These are phyloP conservation scores for Melikaiella ostensackeni DNA, from an alignment of 2,888 invertebrate genomes.

Conservation along the genomic window DNA sequence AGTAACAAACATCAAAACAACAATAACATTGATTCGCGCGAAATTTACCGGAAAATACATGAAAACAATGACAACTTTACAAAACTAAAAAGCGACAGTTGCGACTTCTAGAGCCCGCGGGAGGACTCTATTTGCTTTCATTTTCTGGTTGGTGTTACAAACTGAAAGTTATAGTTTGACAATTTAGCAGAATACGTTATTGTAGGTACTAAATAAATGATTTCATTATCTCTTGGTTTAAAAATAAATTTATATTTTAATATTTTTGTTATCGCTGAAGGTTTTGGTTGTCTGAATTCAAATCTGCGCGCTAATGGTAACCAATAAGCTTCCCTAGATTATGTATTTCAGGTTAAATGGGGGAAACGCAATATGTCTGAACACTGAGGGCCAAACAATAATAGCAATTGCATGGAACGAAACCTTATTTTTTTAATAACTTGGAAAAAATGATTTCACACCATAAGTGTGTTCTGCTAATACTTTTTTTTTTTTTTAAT, in stretches of 20 bases:
- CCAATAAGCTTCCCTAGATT: background rate
- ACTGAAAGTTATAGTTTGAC: no score
- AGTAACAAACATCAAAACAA: background rate
- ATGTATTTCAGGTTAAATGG: no score
- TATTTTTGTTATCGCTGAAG: background rate
- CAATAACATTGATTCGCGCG: background rate
- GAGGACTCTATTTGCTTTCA: background rate
- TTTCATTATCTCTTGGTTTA: background rate
- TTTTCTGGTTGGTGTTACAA: no score
- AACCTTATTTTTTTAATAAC: no score
- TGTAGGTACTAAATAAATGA: background rate
- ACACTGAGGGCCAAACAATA: no score
- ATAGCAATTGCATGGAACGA: no score
- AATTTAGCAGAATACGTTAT: no score
- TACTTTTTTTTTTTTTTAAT: no score
- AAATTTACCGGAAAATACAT: slow-evolving; percentile 5
- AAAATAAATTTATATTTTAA: background rate
- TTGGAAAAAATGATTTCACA: no score
- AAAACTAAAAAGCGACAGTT: background rate
- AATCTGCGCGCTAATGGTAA: background rate
- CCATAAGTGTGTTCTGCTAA: no score
- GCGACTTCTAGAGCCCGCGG: background rate
- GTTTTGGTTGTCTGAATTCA: background rate
- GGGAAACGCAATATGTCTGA: no score
- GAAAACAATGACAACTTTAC: background rate